Base-by-base conservation (phyloP, 2,113 vertebrate species). In the Rhea americana region DNA sequence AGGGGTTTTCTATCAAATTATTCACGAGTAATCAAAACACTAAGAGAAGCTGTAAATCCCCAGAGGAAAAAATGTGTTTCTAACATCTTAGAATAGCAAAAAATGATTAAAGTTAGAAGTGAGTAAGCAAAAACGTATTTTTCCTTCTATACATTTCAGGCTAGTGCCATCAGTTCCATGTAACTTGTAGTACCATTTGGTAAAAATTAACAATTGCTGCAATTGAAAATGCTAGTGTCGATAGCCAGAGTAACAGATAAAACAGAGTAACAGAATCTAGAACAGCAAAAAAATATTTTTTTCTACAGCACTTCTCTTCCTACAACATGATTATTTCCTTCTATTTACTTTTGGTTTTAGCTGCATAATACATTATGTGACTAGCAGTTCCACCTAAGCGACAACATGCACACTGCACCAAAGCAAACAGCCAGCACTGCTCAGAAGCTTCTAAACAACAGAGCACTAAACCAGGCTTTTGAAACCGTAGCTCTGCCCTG, bases 11-110 rank as follows among this genome's bases (percentile, higher is more conserved):
- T 82, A 95, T 86, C 93, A 87, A 94, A 91, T 88, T 92, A 94
- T 93, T 94, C 58, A 25, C 35, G 87, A 92, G 63, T 75, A 88
- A 95, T 92, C 76, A 94, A 94, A 95, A 95, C 92, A 95, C 55
- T 82, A 92, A 89, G 71, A 85, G 65, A 95, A 87, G 71, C 43
- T 82, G 84, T 56, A 95, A 96, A 94, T 96, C 84, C 43, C 55
- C 81, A 93, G 82, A 91, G 86, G 67, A 93, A 73, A 96, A 91
- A 94, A 86, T 35, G 90, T 87, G 80, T 68, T 92, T 92, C 75
- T 85, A 89, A 88, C 22, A 47, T 88, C 58, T 92, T 25, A 86
- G 78, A 92, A 94, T 7, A 93, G 67, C 74, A 87, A 89, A 85
- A 93, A 87, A 20, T 24, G 26, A 93, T 74, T 91, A 39, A 77